Evolutionary conservation across 2,888 invertebrate species (phyloP), one percentile per base, ranked within the genome.

Genomic region (Nemoura dubitans): DNA sequence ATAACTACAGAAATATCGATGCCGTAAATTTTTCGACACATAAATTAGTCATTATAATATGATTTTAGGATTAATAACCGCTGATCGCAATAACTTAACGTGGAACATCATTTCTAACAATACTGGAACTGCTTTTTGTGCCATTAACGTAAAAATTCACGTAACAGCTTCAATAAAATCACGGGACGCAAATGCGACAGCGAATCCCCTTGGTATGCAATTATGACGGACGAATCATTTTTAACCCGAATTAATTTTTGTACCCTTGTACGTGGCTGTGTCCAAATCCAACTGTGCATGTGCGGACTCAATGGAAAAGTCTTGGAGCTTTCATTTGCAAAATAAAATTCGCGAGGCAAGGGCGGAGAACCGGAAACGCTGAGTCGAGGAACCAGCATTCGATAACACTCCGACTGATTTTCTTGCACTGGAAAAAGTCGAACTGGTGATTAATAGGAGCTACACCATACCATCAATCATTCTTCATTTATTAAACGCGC

Each of bases 11-110:
- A 59, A 59, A 59, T 59, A 59, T 59, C 59, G 59, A 59, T 21
- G 59, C 59, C 59, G 21, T 59, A 59, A 59, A 59, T 59, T 59
- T 59, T 59, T 59, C 6, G 59, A 59, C 59, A 59, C 59, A 59
- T 59, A 59, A 59, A 59, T 59, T 59, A 59, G 59, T 59, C 59
- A 59, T 59, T 59, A 59, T 59, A 59, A 59, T 59, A 59, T 59
- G 59, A 59, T 59, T 59, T 59, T 14, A 59, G 59, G 59, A 59
- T 59, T 59, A 59, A 59, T 59, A 59, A 59, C 59, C 59, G 59
- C 59, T 59, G 59, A 59, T 59, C 16, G 59, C 59, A 59, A 59
- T 59, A 59, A 59, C 3, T 59, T 59, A 59, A 59, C 59, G 59
- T 21, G 59, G 14, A 21, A 59, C 59, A 59, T 59, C 59, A 21